phyloP scores from a whole-genome alignment of 2,888 invertebrate species.

The Altica lythri region DNA sequence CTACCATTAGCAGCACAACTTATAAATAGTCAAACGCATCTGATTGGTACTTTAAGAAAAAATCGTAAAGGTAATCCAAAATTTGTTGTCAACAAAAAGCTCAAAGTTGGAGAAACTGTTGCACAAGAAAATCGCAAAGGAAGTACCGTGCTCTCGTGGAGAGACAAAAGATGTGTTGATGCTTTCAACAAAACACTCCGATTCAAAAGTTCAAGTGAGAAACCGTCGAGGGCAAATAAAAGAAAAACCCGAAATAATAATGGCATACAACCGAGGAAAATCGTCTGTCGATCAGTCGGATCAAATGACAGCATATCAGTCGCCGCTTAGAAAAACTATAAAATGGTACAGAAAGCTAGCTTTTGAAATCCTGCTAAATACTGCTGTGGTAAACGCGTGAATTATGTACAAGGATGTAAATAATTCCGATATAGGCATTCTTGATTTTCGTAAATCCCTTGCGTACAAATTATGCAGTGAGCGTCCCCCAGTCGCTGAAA shows the following conservation, averaged over 20 bases:
- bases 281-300: slow-evolving; percentile 6
- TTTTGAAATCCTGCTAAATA: neutral
- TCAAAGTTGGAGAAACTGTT: slow-evolving; percentile 8
- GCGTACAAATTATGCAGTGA: too few relatives aligned
- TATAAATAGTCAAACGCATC: neutral
- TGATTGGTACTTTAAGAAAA: neutral
- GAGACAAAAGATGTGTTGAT: slow-evolving; percentile 11
- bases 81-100: slow-evolving; percentile 5
- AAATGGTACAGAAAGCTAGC: neutral
- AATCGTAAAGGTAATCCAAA: neutral
- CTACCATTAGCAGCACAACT: neutral
- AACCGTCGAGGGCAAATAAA: slow-evolving; percentile 18
- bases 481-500: too few relatives aligned
- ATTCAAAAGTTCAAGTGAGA: slow-evolving; percentile 8
- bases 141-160: slow-evolving; percentile 11
- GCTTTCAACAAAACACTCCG: slow-evolving; percentile 17
- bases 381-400: neutral
- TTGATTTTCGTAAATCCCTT: too few relatives aligned
- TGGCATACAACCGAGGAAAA: slow-evolving; percentile 7
- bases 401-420: too few relatives aligned
- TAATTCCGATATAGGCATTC: too few relatives aligned
- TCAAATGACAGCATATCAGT: slow-evolving; percentile 10
- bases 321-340: neutral
- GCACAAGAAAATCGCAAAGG: slow-evolving; percentile 18
- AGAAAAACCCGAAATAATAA: slow-evolving; percentile 9